Evolutionary conservation across 2,797 vertebrate species (phyloP), one percentile per base, ranked within the genome.

Genomic region (Sarcophilus harrisii): DNA sequence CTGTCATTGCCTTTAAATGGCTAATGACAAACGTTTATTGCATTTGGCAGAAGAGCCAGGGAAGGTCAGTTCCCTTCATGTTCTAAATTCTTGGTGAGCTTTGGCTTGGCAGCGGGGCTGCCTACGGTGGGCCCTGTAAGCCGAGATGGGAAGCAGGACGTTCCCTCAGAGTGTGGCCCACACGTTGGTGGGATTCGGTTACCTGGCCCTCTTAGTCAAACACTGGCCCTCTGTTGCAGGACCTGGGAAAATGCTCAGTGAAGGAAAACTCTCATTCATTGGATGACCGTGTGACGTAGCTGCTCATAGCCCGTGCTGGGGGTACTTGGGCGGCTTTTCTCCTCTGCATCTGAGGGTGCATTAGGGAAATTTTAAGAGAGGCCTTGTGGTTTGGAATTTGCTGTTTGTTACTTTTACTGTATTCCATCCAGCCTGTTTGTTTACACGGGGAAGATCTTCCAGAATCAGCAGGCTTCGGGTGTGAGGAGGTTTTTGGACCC

Each of bases 401-500:
- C 95, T 96, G 18, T 96, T 95, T 93, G 93, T 97, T 96, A 90
- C 94, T 95, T 97, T 97, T 97, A 96, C 93, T n/a, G n/a, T n/a
- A n/a, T 96, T 97, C 93, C 91, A 97, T 92, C 58, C 54, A 93
- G 60, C 96, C 32, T 96, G 66, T 97, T 97, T 97, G 93, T 97
- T 98, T 97, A 94, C 93, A 54, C 92, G 57, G 92, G 90, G 96
- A 95, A 58, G 96, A 87, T 95, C 87, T 96, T 96, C 94, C 95
- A 93, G 91, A 96, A 94, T 96, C 96, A 95, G 2, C 24, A 95
- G 73, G 92, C 14, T n/a, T 66, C 27, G 30, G 92, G 92, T 96
- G 91, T 90, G 59, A 96, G 96, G 14, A 93, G 90, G 57, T 58
- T 95, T 96, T 96, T 90, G 91, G 94, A 92, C 57, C 4, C 0